Evolutionary conservation across 2,888 invertebrate species (phyloP).

Genomic region (Sphaeridia pumilis): DNA sequence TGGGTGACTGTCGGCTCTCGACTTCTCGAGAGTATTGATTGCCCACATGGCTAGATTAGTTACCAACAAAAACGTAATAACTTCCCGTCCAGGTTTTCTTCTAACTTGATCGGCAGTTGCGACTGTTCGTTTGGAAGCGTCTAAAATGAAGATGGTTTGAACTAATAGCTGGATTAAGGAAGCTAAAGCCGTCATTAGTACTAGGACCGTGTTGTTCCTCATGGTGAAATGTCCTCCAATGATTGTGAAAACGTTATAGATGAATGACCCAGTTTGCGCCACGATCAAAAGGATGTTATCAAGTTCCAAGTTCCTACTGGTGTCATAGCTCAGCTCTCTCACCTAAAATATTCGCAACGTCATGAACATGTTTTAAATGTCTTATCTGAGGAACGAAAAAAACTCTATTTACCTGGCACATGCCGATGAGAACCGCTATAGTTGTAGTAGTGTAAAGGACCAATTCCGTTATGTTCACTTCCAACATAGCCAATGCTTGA

Average conservation of each 20-base stretch:
- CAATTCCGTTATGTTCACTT: constrained; percentile 80
- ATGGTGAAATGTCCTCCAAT: constrained; percentile 74
- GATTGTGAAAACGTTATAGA: constrained; percentile 85
- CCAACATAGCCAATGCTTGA: constrained; percentile 69
- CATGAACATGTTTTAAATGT: no score
- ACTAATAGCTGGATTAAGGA: constrained; percentile 78
- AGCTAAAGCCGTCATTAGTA: constrained; percentile 69
- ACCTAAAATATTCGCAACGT: no score
- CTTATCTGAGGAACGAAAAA: no score
- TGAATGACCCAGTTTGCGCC: constrained; percentile 86
- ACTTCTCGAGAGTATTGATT: constrained; percentile 46
- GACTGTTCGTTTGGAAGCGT: constrained; percentile 74
- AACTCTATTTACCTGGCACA: constrained; percentile 55
- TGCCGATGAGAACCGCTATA: constrained; percentile 72
- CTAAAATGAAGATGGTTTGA: constrained; percentile 81
- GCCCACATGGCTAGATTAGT: constrained; percentile 81
- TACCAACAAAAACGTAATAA: constrained; percentile 80
- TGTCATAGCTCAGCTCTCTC: constrained; percentile 70
- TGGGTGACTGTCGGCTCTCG: constrained; percentile 41
- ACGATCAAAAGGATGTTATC: constrained; percentile 87
- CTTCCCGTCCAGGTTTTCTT: constrained; percentile 81
- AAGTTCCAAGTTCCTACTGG: constrained; percentile 65
- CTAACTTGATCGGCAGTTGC: constrained; percentile 68
- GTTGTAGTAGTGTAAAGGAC: constrained; percentile 75
- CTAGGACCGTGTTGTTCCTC: constrained; percentile 60